phyloP scores from a whole-genome alignment of 2,113 vertebrate species.

The Astatotilapia flaviijosephi region DNA sequence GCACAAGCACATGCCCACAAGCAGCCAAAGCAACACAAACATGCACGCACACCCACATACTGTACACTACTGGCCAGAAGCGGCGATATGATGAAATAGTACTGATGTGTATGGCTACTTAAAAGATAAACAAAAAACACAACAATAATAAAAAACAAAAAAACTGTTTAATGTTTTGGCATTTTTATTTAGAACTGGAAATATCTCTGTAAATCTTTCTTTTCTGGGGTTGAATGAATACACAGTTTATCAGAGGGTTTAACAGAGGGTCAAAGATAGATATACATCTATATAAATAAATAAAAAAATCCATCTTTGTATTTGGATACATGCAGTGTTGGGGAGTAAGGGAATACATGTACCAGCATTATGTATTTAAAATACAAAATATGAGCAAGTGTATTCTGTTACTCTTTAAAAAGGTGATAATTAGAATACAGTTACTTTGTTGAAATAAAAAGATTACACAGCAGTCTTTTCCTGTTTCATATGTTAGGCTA shows the following conservation, averaged over 20 bases:
- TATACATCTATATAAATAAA: neutral
- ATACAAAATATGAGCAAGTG: neutral
- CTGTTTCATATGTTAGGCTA: neutral
- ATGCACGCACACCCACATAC: constrained; percentile 10
- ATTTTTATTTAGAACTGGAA: neutral
- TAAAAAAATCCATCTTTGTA: neutral
- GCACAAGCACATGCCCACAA: constrained; percentile 21
- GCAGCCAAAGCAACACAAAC: constrained; percentile 23
- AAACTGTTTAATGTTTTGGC: neutral
- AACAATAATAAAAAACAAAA: neutral
- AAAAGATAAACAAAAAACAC: neutral
- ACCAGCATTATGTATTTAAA: neutral
- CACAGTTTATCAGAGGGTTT: neutral
- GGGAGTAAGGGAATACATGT: neutral
- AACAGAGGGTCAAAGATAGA: neutral
- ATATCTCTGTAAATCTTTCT: neutral
- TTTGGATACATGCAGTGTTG: neutral
- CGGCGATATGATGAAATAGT: neutral
- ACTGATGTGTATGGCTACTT: constrained; percentile 16
- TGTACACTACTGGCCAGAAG: neutral
- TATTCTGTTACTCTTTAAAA: neutral
- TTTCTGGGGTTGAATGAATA: neutral
- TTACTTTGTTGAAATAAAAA: neutral
- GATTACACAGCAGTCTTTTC: neutral
- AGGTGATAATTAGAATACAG: neutral